Evolutionary conservation across 2,888 invertebrate genomes (phyloP).

Genomic region (Eremobia ochroleuca): DNA sequence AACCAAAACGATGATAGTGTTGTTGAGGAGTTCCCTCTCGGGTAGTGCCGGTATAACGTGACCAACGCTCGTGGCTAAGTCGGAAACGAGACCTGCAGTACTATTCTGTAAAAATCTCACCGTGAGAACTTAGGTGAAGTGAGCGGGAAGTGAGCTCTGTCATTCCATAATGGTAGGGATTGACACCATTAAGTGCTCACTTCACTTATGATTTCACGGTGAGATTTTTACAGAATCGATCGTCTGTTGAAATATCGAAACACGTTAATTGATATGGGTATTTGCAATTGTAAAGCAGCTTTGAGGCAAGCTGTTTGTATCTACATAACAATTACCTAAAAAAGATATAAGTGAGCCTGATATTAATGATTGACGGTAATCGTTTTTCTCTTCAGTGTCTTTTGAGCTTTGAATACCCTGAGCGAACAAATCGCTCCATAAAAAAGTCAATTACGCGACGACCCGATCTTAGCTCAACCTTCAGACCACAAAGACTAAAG

Average conservation of each 20-base stretch:
- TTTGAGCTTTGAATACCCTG: slow-evolving; percentile 24
- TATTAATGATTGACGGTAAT: slow-evolving; percentile 9
- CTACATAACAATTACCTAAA: background rate
- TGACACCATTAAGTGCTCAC: too few relatives aligned
- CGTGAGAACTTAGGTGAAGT: too few relatives aligned
- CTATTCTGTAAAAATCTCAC: too few relatives aligned
- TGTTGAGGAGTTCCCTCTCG: slow-evolving; percentile 92
- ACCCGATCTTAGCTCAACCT: slow-evolving; percentile 28
- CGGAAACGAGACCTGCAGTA: slow-evolving; percentile 92
- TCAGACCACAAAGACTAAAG: slow-evolving; percentile 28
- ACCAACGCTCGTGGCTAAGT: slow-evolving; percentile 95
- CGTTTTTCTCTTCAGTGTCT: slow-evolving; percentile 32
- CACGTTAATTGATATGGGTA: slow-evolving; percentile 36
- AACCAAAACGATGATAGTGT: slow-evolving; percentile 95
- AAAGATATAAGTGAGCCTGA: background rate
- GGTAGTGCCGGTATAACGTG: slow-evolving; percentile 93
- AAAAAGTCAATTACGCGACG: slow-evolving; percentile 45
- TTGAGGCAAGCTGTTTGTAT: background rate
- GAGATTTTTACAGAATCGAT: too few relatives aligned
- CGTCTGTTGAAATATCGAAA: slow-evolving; percentile 43
- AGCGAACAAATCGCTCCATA: slow-evolving; percentile 30
- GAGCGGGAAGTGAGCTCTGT: too few relatives aligned
- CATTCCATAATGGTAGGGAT: too few relatives aligned
- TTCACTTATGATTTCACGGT: too few relatives aligned
- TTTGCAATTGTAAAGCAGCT: slow-evolving; percentile 3